These are phyloP conservation scores for Cinclus cinclus DNA, from an alignment of 2,113 vertebrate genomes.

Conservation along the genomic window DNA sequence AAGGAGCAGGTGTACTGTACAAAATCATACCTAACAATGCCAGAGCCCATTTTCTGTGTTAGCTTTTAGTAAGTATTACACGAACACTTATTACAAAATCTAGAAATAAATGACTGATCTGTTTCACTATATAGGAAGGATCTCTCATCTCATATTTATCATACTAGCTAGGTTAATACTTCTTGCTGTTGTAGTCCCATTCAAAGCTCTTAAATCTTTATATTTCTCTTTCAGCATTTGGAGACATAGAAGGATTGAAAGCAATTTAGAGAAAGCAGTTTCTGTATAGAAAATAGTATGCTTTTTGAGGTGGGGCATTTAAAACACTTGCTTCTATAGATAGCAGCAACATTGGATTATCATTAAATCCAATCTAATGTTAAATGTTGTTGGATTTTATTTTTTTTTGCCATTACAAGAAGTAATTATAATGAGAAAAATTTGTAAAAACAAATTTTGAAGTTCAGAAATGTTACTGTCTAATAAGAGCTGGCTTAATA, in stretches of 20 bases:
- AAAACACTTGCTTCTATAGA: not conserved
- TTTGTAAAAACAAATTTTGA: not conserved
- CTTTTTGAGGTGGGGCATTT: not conserved
- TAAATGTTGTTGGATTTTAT: not conserved
- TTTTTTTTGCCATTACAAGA: not conserved
- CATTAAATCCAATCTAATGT: not conserved
- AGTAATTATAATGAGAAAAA: not conserved
- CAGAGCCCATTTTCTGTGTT: not conserved
- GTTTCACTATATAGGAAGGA: not conserved
- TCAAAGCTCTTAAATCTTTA: not conserved
- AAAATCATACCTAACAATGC: not conserved
- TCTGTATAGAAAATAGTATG: not conserved
- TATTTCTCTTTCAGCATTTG: not conserved
- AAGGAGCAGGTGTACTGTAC: not conserved
- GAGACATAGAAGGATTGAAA: not conserved
- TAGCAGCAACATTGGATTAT: not conserved
- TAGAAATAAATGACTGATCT: not conserved
- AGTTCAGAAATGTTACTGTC: not conserved
- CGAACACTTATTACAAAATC: not conserved
- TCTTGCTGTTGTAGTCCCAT: not conserved
- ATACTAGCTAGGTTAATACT: not conserved
- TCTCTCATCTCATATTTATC: not conserved
- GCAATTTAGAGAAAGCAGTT: not conserved
- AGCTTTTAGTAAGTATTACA: not conserved
- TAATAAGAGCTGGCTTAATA: not conserved